phyloP scores from a whole-genome alignment of 2,113 vertebrate genomes.

The Mixornis gularis region DNA sequence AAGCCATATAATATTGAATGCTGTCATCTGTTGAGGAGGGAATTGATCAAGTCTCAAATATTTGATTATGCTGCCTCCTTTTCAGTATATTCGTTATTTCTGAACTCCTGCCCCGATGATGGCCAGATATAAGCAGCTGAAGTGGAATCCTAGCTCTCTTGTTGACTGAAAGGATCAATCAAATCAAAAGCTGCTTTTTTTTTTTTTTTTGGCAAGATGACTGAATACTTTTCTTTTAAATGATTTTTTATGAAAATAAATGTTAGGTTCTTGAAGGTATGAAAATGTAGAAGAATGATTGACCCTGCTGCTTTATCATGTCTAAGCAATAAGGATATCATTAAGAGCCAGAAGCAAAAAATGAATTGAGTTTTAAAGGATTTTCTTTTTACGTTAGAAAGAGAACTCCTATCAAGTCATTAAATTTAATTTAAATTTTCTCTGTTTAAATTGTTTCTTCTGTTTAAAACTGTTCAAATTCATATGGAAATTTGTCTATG shows the following conservation, averaged over 20 bases:
- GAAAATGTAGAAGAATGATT: not conserved
- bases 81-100: not conserved
- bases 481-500: not conserved
- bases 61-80: not conserved
- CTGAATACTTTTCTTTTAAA: not conserved
- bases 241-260: not conserved
- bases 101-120: not conserved
- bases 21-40: not conserved
- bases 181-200: not conserved
- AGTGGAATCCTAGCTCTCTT: not conserved
- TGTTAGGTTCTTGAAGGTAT: not conserved
- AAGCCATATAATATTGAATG: not conserved
- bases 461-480: not conserved
- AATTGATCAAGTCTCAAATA: not conserved
- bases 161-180: not conserved
- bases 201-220: not conserved
- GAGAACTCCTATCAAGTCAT: not conserved
- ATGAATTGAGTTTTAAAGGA: not conserved
- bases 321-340: constrained; percentile 11
- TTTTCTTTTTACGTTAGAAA: constrained; percentile 29
- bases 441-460: not conserved
- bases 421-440: not conserved
- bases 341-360: constrained; percentile 9
- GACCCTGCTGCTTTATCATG: constrained; percentile 1
- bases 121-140: not conserved